phyloP scores from a whole-genome alignment of 2,797 vertebrate genomes.

The Avahi laniger region DNA sequence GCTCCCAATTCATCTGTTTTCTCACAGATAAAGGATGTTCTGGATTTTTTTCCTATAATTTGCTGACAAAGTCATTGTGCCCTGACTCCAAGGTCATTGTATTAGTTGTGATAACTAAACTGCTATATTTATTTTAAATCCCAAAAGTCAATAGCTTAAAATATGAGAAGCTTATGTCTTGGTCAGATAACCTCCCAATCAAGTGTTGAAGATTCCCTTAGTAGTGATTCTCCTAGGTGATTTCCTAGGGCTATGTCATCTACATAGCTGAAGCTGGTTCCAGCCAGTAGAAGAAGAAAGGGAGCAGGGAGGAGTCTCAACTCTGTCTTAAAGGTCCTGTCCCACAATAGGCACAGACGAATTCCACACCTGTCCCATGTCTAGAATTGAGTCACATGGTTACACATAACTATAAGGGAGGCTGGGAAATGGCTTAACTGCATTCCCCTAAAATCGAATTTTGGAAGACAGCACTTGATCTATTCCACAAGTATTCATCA shows the following conservation, averaged over 20 bases:
- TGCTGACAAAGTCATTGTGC: background rate
- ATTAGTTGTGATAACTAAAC: background rate
- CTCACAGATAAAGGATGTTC: conserved; percentile 27
- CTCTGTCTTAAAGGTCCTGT: background rate
- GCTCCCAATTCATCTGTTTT: background rate
- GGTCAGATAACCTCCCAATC: background rate
- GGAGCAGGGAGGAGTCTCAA: background rate
- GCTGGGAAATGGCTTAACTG: background rate
- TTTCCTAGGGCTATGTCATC: background rate
- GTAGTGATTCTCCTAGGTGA: background rate
- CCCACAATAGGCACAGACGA: background rate
- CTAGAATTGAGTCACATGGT: background rate
- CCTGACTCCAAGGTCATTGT: conserved; percentile 17
- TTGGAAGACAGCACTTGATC: background rate
- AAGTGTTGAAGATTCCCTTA: background rate
- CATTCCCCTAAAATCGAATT: background rate
- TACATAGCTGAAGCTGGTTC: background rate
- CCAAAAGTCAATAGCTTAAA: background rate
- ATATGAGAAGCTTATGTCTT: conserved; percentile 25
- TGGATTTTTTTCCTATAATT: background rate
- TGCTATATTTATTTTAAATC: background rate
- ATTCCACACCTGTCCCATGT: background rate
- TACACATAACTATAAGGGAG: background rate
- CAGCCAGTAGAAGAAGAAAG: background rate
- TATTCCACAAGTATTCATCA: background rate